Evolutionary conservation across 2,888 invertebrate species (phyloP).

Genomic region (Leptinotarsa juncta): DNA sequence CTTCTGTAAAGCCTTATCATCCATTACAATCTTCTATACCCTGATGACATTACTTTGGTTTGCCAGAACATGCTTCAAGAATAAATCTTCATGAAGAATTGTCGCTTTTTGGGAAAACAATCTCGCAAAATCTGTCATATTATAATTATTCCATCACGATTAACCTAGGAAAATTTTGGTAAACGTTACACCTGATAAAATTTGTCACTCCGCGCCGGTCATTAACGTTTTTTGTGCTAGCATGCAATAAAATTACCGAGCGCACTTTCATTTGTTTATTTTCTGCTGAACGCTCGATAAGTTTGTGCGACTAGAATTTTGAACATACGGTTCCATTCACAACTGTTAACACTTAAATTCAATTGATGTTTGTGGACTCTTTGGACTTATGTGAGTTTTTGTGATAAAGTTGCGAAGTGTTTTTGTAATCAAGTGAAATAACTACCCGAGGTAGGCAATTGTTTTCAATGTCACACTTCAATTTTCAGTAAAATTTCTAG

Average conservation of each 20-base stretch:
- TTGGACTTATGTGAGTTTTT: background rate
- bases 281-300: background rate
- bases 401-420: background rate
- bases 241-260: slow-evolving; percentile 2
- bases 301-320: background rate
- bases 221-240: background rate
- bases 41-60: too few relatives aligned
- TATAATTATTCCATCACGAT: background rate
- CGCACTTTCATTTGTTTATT: slow-evolving; percentile 15
- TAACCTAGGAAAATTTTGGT: background rate
- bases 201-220: background rate
- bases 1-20: too few relatives aligned
- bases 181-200: background rate
- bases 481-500: background rate
- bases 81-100: too few relatives aligned
- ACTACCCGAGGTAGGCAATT: background rate
- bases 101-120: too few relatives aligned
- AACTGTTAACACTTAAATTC: background rate
- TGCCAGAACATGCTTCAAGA: too few relatives aligned
- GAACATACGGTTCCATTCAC: background rate
- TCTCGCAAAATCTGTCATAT: too few relatives aligned
- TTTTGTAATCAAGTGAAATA: background rate
- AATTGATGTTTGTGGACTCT: background rate
- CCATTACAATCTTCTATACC: too few relatives aligned
- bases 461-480: background rate